Base-by-base conservation (phyloP, 2,888 invertebrate genomes). In the Suillia variegata region DNA sequence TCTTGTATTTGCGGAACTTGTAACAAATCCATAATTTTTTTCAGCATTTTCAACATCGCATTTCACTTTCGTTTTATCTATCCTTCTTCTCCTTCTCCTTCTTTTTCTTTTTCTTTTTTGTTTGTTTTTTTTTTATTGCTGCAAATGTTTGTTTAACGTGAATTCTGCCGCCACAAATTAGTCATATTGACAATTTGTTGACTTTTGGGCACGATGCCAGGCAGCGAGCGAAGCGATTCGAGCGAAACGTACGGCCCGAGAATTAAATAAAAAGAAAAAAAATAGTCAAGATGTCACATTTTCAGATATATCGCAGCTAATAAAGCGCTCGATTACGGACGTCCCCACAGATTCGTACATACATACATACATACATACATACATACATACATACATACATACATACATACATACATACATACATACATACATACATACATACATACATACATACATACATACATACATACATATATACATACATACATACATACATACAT, bases 141-240 rank as follows among this genome's bases (percentile, higher is more conserved):
- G 21, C 10, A 5, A 5, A 38, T 38, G 38, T 38, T 38, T 38
- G n/a, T 24, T 21, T 45, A 26, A 31, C 47, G 45, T 20, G 18
- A 54, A 54, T 33, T 26, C 24, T 6, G 42, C 50, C 49, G 51
- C 51, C 59, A 52, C 62, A 65, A 66, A 64, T 68, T 65, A 63
- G 62, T 63, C 63, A 63, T 59, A 61, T 59, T 58, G 60, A 62
- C 62, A 61, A 55, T 61, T 58, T 18, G 34, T 47, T 10, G 48
- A 50, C 42, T 42, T 45, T 55, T 61, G 57, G 54, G 26, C 59
- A 62, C 26, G 50, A 33, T 49, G 51, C 61, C 61, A 64, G 26
- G 10, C 26, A n/a, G n/a, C n/a, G n/a, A n/a, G n/a, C n/a, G n/a
- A n/a, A n/a, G n/a, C 26, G 26, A 26, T 26, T 26, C 10, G 26